phyloP scores from a whole-genome alignment of 2,797 vertebrate genomes.

The Sebastes diaconus region DNA sequence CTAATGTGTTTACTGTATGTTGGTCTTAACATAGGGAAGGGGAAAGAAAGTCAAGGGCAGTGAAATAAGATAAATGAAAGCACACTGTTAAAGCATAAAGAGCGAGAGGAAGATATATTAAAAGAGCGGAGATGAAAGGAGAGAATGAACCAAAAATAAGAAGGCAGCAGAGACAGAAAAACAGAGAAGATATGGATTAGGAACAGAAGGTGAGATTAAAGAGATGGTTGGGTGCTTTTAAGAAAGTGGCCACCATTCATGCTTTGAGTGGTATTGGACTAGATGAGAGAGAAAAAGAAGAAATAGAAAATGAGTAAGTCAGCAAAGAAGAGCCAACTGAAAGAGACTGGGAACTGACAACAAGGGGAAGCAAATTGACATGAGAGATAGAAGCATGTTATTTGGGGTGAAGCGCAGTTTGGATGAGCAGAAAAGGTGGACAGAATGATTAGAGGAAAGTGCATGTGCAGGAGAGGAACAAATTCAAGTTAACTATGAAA shows the following conservation, averaged over 20 bases:
- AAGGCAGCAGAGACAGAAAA: conserved; percentile 6
- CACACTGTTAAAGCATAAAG: not conserved
- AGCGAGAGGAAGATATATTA: not conserved
- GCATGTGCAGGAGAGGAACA: not conserved
- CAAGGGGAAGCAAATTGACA: not conserved
- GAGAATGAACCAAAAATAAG: conserved; percentile 4
- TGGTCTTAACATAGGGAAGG: not conserved
- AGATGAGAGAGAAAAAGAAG: conserved; percentile 18
- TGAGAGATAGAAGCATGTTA: not conserved
- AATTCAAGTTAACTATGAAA: conserved; percentile 19
- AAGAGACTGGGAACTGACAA: not conserved
- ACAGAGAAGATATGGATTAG: conserved; percentile 28
- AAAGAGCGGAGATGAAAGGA: conserved; percentile 2
- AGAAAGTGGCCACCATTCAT: conserved; percentile 5
- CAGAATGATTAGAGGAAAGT: conserved; percentile 19
- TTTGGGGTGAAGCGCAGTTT: not conserved
- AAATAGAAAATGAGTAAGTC: conserved; percentile 2
- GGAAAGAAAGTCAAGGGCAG: not conserved
- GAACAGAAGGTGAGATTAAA: conserved; percentile 28
- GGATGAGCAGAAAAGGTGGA: conserved; percentile 3
- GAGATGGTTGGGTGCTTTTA: conserved; percentile 19
- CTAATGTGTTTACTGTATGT: not conserved
- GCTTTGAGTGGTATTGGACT: conserved; percentile 20
- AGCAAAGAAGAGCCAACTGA: not conserved
- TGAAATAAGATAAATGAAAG: not conserved